Evolutionary conservation across 2,888 invertebrate species (phyloP).

Genomic region (Deilephila porcellus): DNA sequence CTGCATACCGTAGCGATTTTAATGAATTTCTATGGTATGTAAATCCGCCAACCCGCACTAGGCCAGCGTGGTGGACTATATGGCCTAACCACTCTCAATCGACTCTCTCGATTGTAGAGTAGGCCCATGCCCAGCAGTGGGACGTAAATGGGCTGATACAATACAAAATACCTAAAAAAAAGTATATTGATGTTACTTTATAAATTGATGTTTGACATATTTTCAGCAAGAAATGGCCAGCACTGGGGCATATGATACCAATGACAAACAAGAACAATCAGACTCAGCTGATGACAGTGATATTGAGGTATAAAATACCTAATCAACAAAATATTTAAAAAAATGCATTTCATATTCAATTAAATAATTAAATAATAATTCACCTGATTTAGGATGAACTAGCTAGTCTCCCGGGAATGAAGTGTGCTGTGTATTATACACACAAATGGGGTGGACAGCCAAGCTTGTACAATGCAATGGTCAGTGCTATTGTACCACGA

Average conservation of each 20-base stretch:
- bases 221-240: conserved; percentile 84
- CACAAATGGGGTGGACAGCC: conserved; percentile 91
- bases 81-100: too few species aligned
- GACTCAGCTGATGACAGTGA: conserved; percentile 63
- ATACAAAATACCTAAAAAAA: too few species aligned
- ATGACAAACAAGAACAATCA: conserved; percentile 49
- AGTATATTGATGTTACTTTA: neutral
- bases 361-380: conserved; percentile 8
- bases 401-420: conserved; percentile 90
- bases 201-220: conserved; percentile 13
- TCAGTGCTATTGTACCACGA: conserved; percentile 87
- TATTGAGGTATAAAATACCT: conserved; percentile 69
- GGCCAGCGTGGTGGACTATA: too few species aligned
- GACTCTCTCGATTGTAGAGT: too few species aligned
- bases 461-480: conserved; percentile 94
- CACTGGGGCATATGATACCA: conserved; percentile 71
- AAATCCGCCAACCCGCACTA: too few species aligned
- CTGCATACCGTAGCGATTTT: too few species aligned
- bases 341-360: neutral
- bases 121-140: too few species aligned
- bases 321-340: neutral
- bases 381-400: conserved; percentile 84
- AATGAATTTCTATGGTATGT: too few species aligned
- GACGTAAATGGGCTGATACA: too few species aligned
- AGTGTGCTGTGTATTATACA: conserved; percentile 93